Evolutionary conservation across 2,888 invertebrate genomes (phyloP), one percentile per base, ranked within the genome.

Genomic region (Pocota personata): DNA sequence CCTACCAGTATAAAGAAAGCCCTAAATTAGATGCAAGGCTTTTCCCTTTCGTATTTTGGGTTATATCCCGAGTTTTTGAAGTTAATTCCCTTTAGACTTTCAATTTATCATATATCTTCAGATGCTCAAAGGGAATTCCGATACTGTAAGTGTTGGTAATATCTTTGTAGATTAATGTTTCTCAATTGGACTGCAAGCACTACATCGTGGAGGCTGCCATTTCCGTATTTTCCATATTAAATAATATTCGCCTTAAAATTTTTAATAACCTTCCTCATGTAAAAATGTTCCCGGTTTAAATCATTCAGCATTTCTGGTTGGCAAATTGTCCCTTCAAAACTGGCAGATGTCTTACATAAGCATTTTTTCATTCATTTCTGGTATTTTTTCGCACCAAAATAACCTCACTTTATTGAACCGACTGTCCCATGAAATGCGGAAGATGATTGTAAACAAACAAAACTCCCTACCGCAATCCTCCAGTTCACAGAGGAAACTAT

Each of bases 351-450:
- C 12, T 40, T 24, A 48, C 58, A 58, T 35, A 46, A 58, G n/a
- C 71, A 50, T 37, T 32, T 32, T 35, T 66, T 19, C 21, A 21
- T 62, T 52, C 62, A 64, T 16, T 21, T 32, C 27, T 35, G 27
- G 37, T 37, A 69, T 58, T 64, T 72, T 2, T 37, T 40, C 35
- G 8, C 2, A 35, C 46, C 16, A 27, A 73, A 73, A 60, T 71
- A 77, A 35, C 27, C 19, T 3, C 35, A 50, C 58, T 32, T 48
- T 32, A 40, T 67, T 50, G 57, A 72, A 72, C 57, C 50, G 16
- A 35, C 19, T 27, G 12, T 57, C 46, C 57, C 43, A 19, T 32
- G 35, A 32, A 80, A 84, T 84, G 84, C 84, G 75, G 80, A 80
- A 84, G 71, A 40, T 43, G 48, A 43, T 57, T 73, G 55, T 66